Percentiles rank a stretch among this genome's conserved stretches.
Conservation (phyloP, 1,140 invertebrate genomes). For the Chelonus insularis region DNA sequence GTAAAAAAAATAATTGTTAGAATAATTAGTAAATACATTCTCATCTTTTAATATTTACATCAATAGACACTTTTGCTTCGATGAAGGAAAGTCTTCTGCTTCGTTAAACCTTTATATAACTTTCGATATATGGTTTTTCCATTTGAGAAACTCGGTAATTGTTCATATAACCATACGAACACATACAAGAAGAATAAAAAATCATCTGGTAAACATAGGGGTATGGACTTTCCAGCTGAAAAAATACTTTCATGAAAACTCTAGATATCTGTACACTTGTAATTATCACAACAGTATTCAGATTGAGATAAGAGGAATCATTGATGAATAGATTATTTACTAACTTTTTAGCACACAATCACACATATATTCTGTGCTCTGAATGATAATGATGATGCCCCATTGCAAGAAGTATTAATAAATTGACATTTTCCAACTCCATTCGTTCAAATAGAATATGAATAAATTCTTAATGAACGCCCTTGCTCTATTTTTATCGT, state of each 20-base stretch:
- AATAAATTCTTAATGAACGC: not conserved
- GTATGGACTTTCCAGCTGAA: slow-evolving; percentile 9
- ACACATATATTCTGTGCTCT: no score
- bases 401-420: not conserved
- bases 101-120: slow-evolving; percentile 2
- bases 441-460: not conserved
- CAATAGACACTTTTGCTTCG: not conserved
- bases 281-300: slow-evolving; percentile 1
- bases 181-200: slow-evolving; percentile 2
- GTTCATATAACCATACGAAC: not conserved
- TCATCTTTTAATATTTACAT: not conserved
- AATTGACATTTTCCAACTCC: not conserved
- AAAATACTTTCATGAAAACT: not conserved
- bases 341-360: no score
- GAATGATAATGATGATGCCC: not conserved
- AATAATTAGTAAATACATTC: no score
- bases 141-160: not conserved
- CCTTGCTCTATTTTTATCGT: not conserved
- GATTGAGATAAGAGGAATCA: not conserved
- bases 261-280: not conserved
- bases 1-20: no score
- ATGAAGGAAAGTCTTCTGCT: not conserved
- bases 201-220: not conserved
- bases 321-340: slow-evolving; percentile 3
- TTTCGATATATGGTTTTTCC: slow-evolving; percentile 7